These are phyloP conservation scores for Theretra japonica DNA, from an alignment of 2,888 invertebrate genomes.

Conservation along the genomic window DNA sequence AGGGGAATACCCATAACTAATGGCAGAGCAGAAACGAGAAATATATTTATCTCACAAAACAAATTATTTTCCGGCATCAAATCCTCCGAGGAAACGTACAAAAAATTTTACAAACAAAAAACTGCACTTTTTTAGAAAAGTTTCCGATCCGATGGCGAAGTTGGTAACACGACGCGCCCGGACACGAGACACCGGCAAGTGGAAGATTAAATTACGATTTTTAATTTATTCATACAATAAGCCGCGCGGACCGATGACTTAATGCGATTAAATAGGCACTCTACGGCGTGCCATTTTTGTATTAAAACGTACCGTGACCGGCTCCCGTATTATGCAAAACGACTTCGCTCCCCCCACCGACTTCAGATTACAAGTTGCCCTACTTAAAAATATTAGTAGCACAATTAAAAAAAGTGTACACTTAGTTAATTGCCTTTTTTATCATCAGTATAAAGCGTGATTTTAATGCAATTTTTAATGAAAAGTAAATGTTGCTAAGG, in stretches of 20 bases:
- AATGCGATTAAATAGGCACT: constrained; percentile 13
- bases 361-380: constrained; percentile 3
- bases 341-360: background rate
- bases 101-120: background rate
- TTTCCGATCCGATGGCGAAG: background rate
- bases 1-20: too few species aligned
- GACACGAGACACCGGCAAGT: background rate
- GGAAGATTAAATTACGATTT: constrained; percentile 19
- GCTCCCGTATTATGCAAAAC: constrained; percentile 12
- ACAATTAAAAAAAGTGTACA: background rate
- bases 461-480: background rate
- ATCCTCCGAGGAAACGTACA: too few species aligned
- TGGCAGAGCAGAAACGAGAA: too few species aligned
- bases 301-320: background rate
- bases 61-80: too few species aligned
- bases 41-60: too few species aligned
- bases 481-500: too few species aligned
- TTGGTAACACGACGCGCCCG: background rate
- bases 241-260: constrained; percentile 13
- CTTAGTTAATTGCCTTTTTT: background rate
- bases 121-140: background rate
- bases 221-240: constrained; percentile 23
- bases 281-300: constrained; percentile 13
- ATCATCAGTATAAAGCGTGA: background rate
- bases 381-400: background rate